Conservation (phyloP, 2,888 invertebrate species). For the Spatulosminthurus flaviceps region DNA sequence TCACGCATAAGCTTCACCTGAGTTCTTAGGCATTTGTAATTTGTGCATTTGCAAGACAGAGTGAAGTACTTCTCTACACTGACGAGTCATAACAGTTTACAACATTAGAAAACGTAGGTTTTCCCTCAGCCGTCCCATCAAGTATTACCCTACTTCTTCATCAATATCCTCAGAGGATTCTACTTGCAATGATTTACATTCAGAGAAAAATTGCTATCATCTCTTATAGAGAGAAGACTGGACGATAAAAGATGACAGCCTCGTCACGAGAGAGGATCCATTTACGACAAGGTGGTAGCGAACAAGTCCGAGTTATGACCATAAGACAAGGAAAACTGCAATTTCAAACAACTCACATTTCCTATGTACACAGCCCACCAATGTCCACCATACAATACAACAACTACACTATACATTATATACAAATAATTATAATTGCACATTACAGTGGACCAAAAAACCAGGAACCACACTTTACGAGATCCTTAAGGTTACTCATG, state of each 20-base stretch:
- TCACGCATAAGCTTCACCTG: too few species aligned
- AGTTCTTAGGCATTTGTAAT: too few species aligned
- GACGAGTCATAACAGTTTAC: too few species aligned
- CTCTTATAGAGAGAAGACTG: neutral
- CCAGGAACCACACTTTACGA: conserved; percentile 10
- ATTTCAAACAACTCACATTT: neutral
- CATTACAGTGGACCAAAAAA: neutral
- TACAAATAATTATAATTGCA: neutral
- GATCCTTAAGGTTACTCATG: conserved; percentile 4
- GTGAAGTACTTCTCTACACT: too few species aligned
- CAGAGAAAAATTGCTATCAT: neutral
- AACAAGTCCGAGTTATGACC: neutral
- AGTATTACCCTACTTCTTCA: conserved; percentile 4
- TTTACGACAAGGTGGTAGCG: neutral
- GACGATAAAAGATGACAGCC: neutral
- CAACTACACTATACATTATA: neutral
- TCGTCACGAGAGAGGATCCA: conserved; percentile 3
- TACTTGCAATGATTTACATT: neutral
- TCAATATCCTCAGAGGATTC: neutral
- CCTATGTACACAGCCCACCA: neutral
- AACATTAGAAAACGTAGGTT: too few species aligned
- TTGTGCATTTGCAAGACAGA: too few species aligned
- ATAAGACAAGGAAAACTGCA: neutral
- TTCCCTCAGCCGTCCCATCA: neutral
- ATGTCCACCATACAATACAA: too few species aligned